Base-by-base conservation (phyloP, 2,797 vertebrate genomes). In the Diglossa cyanea region DNA sequence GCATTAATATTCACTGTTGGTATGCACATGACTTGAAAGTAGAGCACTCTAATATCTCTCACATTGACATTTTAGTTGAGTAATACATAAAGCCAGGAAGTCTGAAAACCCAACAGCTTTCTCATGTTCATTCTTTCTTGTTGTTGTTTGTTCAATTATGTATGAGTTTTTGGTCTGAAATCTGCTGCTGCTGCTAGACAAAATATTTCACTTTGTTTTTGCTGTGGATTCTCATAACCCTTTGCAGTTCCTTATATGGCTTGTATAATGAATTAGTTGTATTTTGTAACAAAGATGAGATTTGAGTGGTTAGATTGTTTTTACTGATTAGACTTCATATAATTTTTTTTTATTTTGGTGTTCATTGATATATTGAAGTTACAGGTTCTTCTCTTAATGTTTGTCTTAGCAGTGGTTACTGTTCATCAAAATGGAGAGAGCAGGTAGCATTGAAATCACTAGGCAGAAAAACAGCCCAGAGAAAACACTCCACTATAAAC, bases 41-140 rank as follows among this genome's bases (percentile, higher is more conserved):
- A 57, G 73, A 87, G 63, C 51, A 50, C 60, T 92, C 85, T 76
- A 79, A 50, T 86, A 57, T 67, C 13, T 63, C 25, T 93, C 26
- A 25, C 90, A 67, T n/a, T 86, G 93, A 50, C 3, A 3, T 95
- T 94, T 86, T 84, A 93, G 51, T 68, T 88, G 62, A 88, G n/a
- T 44, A 40, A 53, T 63, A 48, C 19, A 30, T 68, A 67, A 90
- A 93, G 51, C 30, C 71, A 92, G 74, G 48, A 95, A 88, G 65
- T 76, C 31, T 82, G 42, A 54, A 92, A 91, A 77, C 23, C 6
- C 0, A 2, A 19, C 77, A 54, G 16, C 65, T 47, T 94, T 86
- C 55, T 83, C 8, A 17, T 77, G 16, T 58, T 86, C 13, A 13
- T 88, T 79, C 19, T 62, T 78, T 57, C 31, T 60, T 53, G 12